Evolutionary conservation across 2,797 vertebrate genomes (phyloP), one percentile per base, ranked within the genome.

Genomic region (Buphagus erythrorhynchus): DNA sequence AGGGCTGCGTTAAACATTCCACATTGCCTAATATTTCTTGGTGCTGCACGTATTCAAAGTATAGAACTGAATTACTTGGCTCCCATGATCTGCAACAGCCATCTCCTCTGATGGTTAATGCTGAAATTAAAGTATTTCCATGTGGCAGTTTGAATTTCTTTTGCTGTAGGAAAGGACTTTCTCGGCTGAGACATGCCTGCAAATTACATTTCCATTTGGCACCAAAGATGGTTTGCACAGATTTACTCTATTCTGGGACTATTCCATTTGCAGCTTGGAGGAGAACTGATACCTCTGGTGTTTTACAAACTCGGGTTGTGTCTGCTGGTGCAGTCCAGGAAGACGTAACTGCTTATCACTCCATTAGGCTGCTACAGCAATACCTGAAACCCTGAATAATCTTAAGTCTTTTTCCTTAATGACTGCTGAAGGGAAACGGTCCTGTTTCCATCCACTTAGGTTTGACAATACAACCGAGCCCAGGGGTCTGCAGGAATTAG

Each of bases 121-220:
- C 83, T 91, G 92, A 79, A 90, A 93, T 95, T 76, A 86, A 98
- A 98, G 97, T 96, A 95, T 96, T 98, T 98, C 98, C 98, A 98
- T 97, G 97, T 98, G 98, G 97, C 94, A 91, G 93, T 91, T 94
- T 89, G 93, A 96, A 92, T 97, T 93, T 74, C 67, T 89, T 73
- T 79, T 93, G 91, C 36, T 59, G 22, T 35, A 94, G 71, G 63
- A 76, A 86, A 94, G 84, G 80, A 61, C 86, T 91, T 96, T 86
- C 88, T 80, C 90, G 78, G 55, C 77, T 92, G 90, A 87, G 58
- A 69, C 36, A 88, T 25, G 89, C 87, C 87, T 97, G 57, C 72
- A 98, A 96, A 97, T 95, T 91, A 90, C 93, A 97, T 97, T 98
- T 97, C 91, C 96, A 97, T 90, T 96, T 96, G 96, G 94, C 62